Evolutionary conservation across 2,888 invertebrate species (phyloP), one percentile per base, ranked within the genome.

Genomic region (Machimus rusticus): DNA sequence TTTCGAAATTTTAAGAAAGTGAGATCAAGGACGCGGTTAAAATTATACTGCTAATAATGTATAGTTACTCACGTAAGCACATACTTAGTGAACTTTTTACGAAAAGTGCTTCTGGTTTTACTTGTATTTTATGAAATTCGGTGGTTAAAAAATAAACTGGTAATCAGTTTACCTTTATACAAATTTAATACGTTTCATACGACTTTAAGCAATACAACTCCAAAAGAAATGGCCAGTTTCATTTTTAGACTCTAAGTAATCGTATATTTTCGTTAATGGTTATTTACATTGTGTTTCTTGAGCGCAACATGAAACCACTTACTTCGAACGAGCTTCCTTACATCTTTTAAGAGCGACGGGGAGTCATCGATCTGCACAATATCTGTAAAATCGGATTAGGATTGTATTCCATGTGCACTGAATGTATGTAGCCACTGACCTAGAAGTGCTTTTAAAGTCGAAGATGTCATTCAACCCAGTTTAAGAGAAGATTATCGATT

Each of bases 401-500:
- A 66, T 28, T 66, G 23, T 66, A 28, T 66, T 23, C 28, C 66
- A 66, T 66, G 66, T 66, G 66, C n/a, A 51, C 51, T 12, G 19
- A 34, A 31, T 46, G 79, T 79, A 79, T 79, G 51, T 79, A 51
- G 79, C 79, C 79, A 79, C 46, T 79, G 79, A 79, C 79, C 79
- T 28, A 79, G 28, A 79, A 46, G 79, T 23, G 51, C 79, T 79
- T 19, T 79, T 51, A 79, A 79, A 51, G 39, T 79, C 14, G 51
- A 79, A 31, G 79, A 79, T 79, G 79, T 79, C 79, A 79, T 79
- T 79, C 79, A 79, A 79, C 79, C 51, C 79, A n/a, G 28, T 46
- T 79, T 39, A 79, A 79, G 79, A 79, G 51, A 39, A 12, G 46
- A 28, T 43, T 46, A 79, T 79, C n/a, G 79, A 79, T 79, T 79